Percentiles rank a stretch among this genome's conserved stretches.
These are phyloP conservation scores for Antennarius maculatus DNA, from an alignment of 2,797 vertebrate species.

Conservation along the genomic window DNA sequence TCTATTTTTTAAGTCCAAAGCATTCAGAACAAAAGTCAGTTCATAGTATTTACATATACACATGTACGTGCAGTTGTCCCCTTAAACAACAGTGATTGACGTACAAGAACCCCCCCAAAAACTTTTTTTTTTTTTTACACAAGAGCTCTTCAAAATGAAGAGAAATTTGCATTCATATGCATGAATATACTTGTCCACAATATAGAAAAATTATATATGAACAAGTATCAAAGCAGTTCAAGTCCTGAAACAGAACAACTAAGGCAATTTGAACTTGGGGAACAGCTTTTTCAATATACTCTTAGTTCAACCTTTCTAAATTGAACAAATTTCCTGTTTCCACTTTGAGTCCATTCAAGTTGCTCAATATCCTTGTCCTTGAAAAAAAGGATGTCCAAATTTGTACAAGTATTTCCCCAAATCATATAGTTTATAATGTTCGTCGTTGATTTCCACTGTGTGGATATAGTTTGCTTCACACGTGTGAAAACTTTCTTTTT, in stretches of 20 bases:
- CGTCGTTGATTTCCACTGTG: slow-evolving; percentile 61
- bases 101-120: slow-evolving; percentile 54
- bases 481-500: slow-evolving; percentile 48
- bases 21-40: slow-evolving; percentile 66
- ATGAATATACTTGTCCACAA: slow-evolving; percentile 79
- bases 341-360: slow-evolving; percentile 65
- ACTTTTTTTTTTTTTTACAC: slow-evolving; percentile 67
- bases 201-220: slow-evolving; percentile 87
- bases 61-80: slow-evolving; percentile 74
- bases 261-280: slow-evolving; percentile 80
- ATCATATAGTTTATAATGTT: slow-evolving; percentile 60
- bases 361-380: slow-evolving; percentile 65
- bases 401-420: slow-evolving; percentile 66
- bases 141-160: slow-evolving; percentile 86
- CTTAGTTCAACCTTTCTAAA: slow-evolving; percentile 65
- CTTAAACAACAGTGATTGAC: slow-evolving; percentile 81
- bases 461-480: slow-evolving; percentile 44
- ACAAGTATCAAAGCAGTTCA: slow-evolving; percentile 77
- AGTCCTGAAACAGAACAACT: slow-evolving; percentile 84
- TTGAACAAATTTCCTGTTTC: slow-evolving; percentile 63
- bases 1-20: slow-evolving; percentile 70
- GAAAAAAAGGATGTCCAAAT: slow-evolving; percentile 65
- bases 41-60: slow-evolving; percentile 81
- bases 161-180: slow-evolving; percentile 83
- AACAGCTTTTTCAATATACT: slow-evolving; percentile 68